phyloP scores from a whole-genome alignment of 2,797 vertebrate species.

The Xerus rutilus region DNA sequence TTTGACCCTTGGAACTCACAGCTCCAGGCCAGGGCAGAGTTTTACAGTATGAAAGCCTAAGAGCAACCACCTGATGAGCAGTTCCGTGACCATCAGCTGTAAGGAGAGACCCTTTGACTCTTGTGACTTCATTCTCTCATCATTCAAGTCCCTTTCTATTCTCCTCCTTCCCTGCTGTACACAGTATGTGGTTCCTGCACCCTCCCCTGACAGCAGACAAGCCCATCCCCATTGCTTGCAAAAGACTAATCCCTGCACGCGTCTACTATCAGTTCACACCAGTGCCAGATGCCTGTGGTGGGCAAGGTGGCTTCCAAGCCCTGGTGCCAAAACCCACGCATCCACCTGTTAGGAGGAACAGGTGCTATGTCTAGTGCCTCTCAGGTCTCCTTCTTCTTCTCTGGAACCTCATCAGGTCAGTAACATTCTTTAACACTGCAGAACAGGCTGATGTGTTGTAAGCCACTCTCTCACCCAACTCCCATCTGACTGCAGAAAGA shows the following conservation, averaged over 20 bases:
- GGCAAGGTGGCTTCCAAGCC: neutral
- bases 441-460: neutral
- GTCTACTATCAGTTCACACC: neutral
- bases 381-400: neutral
- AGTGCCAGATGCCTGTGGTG: neutral
- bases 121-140: neutral
- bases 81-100: neutral
- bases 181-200: neutral
- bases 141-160: neutral
- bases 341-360: too few relatives aligned
- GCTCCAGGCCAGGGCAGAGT: neutral
- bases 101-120: neutral
- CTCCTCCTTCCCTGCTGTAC: neutral
- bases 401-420: neutral
- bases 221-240: neutral
- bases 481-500: too few relatives aligned
- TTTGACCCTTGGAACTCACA: neutral
- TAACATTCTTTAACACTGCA: rapidly evolving
- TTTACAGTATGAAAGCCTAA: neutral
- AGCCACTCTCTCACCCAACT: neutral
- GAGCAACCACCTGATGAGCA: neutral
- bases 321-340: too few relatives aligned
- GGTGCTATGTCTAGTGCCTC: neutral
- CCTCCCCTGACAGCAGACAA: neutral
- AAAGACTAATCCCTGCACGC: neutral